Evolutionary conservation across 2,113 vertebrate species (phyloP), one percentile per base, ranked within the genome.

Genomic region (Dissostichus mawsoni): DNA sequence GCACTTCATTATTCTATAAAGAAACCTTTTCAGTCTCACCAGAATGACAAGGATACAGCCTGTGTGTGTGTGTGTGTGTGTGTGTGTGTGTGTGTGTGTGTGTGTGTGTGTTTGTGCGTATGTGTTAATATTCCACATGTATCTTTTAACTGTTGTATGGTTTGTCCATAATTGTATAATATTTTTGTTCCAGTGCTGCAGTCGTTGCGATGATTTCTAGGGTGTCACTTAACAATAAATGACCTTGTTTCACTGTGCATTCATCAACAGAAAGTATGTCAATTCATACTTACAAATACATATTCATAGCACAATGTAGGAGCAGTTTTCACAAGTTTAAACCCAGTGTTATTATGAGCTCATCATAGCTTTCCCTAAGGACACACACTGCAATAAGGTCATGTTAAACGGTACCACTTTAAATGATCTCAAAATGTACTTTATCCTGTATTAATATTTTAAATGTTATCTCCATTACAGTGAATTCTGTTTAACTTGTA

Each of bases 401-500:
- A 14, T 57, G 51, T 72, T 13, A 44, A 75, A 52, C 53, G 29
- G 16, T 63, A n/a, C 72, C 74, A 57, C 62, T 77, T 69, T 14
- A 68, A 78, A 85, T 23, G 17, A 55, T 74, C 50, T 83, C 11
- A 76, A 75, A 80, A 73, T 72, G 67, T 78, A 78, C 68, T 81
- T 77, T 63, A 69, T 79, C 66, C 44, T 71, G 51, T 78, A 45
- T 81, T 77, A 65, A 70, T 58, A 75, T 80, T 80, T 16, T 83
- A 57, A 44, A 47, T 96, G 93, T 95, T 95, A 94, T 90, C 94
- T 87, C 91, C 93, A 76, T 84, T 74, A 89, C 79, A 75, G 65
- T 90, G 44, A 89, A 75, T 71, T 83, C 75, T 87, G 76, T 90
- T 69, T 69, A 91, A 93, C 94, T 87, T 96, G 95, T 94, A 95